Evolutionary conservation across 1,140 invertebrate genomes (phyloP).

Genomic region (Chlorops oryzae): DNA sequence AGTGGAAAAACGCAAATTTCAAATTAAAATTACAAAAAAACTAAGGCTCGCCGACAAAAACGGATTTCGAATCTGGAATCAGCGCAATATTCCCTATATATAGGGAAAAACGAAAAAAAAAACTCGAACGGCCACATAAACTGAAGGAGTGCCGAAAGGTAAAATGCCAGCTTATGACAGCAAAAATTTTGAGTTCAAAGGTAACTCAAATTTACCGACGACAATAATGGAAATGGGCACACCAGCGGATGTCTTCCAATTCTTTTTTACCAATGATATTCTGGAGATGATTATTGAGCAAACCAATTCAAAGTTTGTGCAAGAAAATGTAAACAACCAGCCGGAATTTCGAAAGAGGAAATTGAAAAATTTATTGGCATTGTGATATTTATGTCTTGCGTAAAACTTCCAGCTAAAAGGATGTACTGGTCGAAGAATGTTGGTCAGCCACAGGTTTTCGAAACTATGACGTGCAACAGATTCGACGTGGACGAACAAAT

Average conservation of each 20-base stretch:
- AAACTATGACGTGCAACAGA: conserved; percentile 26
- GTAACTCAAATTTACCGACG: conserved; percentile 11
- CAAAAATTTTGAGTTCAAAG: too few species aligned
- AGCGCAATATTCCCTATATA: too few species aligned
- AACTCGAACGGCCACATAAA: too few species aligned
- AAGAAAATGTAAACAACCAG: conserved; percentile 19
- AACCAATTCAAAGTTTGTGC: conserved; percentile 13
- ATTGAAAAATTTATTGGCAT: conserved; percentile 30
- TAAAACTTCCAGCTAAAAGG: conserved; percentile 20
- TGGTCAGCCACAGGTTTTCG: conserved; percentile 19
- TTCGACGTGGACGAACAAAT: conserved; percentile 30
- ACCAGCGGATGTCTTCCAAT: conserved; percentile 18
- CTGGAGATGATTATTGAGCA: conserved; percentile 13
- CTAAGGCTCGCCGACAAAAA: too few species aligned
- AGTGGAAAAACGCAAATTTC: too few species aligned
- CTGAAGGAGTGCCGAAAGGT: too few species aligned
- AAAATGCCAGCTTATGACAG: too few species aligned
- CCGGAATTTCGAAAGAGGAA: conserved; percentile 23
- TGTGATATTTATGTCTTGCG: conserved; percentile 22
- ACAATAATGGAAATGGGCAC: conserved; percentile 8
- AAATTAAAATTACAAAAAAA: too few species aligned
- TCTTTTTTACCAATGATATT: conserved; percentile 21
- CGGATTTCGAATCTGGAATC: too few species aligned
- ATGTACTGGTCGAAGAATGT: conserved; percentile 23
- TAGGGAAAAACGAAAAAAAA: too few species aligned